phyloP scores from a whole-genome alignment of 2,113 vertebrate species.

The Pituophis catenifer region DNA sequence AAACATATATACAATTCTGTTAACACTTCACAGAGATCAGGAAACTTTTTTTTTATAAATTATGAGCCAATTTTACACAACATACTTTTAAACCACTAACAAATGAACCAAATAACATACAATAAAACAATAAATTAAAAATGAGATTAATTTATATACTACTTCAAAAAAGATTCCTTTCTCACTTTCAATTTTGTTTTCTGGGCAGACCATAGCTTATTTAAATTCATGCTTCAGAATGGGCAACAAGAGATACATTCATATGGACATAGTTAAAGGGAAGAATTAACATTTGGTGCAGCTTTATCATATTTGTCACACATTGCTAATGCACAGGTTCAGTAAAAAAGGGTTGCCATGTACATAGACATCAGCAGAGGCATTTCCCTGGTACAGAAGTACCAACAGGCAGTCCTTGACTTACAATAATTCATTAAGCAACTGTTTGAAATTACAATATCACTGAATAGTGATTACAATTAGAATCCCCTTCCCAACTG shows the following conservation, averaged over 20 bases:
- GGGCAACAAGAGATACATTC: not conserved
- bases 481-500: not conserved
- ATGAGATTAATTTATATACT: not conserved
- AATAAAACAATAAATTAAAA: conserved; percentile 1
- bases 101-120: not conserved
- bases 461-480: not conserved
- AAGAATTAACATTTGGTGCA: not conserved
- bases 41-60: not conserved
- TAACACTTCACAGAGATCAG: conserved; percentile 13
- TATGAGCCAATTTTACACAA: conserved; percentile 7
- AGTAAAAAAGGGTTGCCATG: not conserved
- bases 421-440: not conserved
- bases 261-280: not conserved
- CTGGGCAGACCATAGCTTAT: not conserved
- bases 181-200: not conserved
- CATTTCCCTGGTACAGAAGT: not conserved
- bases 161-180: not conserved
- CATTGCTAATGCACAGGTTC: not conserved
- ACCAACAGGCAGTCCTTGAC: not conserved
- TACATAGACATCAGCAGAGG: not conserved
- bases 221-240: not conserved
- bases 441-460: not conserved
- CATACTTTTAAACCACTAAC: not conserved
- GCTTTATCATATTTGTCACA: not conserved
- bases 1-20: not conserved